A percentile compares a stretch with the other conserved stretches of the same genome.
Evolutionary conservation across 2,888 invertebrate species (phyloP).

Genomic region (Drosophila siamana): DNA sequence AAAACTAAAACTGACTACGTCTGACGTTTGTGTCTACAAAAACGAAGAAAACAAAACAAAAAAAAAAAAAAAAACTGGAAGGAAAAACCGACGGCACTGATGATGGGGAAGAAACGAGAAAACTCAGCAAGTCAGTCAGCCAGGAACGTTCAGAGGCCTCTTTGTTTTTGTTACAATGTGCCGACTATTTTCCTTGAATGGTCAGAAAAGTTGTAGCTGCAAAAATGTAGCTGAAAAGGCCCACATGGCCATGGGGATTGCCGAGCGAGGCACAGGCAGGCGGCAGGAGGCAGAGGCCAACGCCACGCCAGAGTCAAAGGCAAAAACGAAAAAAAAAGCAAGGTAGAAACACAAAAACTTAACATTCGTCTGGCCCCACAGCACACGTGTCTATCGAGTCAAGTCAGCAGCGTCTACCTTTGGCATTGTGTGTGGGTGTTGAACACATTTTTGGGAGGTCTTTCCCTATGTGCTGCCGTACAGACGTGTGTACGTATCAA

Average conservation of each 20-base stretch:
- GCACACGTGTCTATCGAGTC: conserved; percentile 41
- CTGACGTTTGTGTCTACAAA: conserved; percentile 46
- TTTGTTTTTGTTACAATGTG: conserved; percentile 71
- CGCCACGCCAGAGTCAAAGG: conserved; percentile 5
- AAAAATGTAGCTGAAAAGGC: conserved; percentile 51
- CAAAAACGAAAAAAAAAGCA: background rate
- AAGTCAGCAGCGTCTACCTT: conserved; percentile 25
- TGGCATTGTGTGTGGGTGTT: conserved; percentile 36
- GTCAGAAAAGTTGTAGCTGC: conserved; percentile 70
- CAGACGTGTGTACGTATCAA: conserved; percentile 41
- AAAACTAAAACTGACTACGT: conserved; percentile 57
- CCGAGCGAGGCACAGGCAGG: background rate
- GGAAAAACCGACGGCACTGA: conserved; percentile 22
- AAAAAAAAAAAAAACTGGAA: background rate
- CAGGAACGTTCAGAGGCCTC: conserved; percentile 47
- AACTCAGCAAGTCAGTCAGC: conserved; percentile 73
- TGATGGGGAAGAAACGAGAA: conserved; percentile 55
- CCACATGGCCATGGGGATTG: conserved; percentile 47
- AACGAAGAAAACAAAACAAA: conserved; percentile 5
- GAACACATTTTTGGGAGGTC: conserved; percentile 8
- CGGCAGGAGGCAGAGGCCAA: conserved; percentile 16
- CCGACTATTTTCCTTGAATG: conserved; percentile 73
- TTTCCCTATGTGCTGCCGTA: background rate
- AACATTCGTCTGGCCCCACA: conserved; percentile 40
- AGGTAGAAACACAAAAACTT: conserved; percentile 45